These are phyloP conservation scores for Dinocampus coccinellae DNA, from an alignment of 2,888 invertebrate genomes.

Conservation along the genomic window DNA sequence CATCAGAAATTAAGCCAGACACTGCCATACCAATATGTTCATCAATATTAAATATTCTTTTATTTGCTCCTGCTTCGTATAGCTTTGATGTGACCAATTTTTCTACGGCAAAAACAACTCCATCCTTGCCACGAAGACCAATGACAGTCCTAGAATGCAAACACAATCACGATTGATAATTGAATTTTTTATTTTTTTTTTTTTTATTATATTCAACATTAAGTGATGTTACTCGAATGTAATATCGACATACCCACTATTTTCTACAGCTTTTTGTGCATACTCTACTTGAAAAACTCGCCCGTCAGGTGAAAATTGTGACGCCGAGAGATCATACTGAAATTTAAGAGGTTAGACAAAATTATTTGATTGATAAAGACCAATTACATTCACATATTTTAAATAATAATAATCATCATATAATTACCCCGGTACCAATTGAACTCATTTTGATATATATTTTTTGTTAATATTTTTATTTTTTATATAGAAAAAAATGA, in stretches of 20 bases:
- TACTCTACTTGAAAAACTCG: conserved; percentile 99
- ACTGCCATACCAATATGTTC: conserved; percentile 95
- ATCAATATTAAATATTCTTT: conserved; percentile 93
- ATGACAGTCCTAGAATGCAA: conserved; percentile 89
- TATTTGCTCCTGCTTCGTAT: conserved; percentile 92
- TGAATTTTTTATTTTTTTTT: background rate
- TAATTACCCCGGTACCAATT: conserved; percentile 93
- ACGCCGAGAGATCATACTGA: conserved; percentile 99
- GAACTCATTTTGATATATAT: conserved; percentile 82
- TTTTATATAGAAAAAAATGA: background rate
- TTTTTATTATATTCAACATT: background rate
- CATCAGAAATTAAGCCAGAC: conserved; percentile 93
- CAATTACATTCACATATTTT: background rate
- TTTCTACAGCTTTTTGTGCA: conserved; percentile 98
- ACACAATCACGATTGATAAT: background rate
- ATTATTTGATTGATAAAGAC: conserved; percentile 43
- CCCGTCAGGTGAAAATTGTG: conserved; percentile 99
- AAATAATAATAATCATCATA: conserved; percentile 17
- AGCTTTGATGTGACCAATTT: conserved; percentile 94
- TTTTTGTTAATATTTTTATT: background rate
- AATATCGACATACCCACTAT: conserved; percentile 80
- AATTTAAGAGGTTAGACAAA: conserved; percentile 58
- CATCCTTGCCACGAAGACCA: conserved; percentile 94
- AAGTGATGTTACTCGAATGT: conserved; percentile 2
- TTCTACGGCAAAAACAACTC: conserved; percentile 97